Base-by-base conservation (phyloP, 2,113 vertebrate genomes). In the Grantiella picta region DNA sequence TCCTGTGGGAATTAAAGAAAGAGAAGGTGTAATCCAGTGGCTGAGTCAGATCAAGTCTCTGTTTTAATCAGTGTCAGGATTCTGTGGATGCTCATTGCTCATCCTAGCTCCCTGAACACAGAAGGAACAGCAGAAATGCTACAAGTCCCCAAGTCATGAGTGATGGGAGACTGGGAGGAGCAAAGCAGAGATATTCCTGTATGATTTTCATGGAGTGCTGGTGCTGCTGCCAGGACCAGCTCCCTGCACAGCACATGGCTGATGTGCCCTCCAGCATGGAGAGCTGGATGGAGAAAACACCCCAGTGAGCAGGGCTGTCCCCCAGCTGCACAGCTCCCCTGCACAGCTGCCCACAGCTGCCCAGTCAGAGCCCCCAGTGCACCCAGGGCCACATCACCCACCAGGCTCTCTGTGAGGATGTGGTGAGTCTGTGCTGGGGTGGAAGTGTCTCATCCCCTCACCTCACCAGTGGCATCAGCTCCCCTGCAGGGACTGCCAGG, bases 191-290 rank as follows among this genome's bases (percentile, higher is more conserved):
- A 7, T 19, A 14, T 3, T 44, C 12, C 52, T 35, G n/a, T 9
- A 5, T 1, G 9, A 7, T 21, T 36, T 7, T 8, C 20, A 10
- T 5, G 19, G 6, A 1, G 33, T 47, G 45, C 44, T 64, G 54
- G 28, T 0, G 0, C 31, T 28, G 36, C 44, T 1, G 35, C 16
- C 70, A n/a, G 20, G 40, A 33, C 53, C 1, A 4, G n/a, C 27
- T 36, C 59, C 11, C 44, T 12, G n/a, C 27, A 5, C 13, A 7
- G 3, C 12, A 3, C 20, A 7, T 0, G 3, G 15, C 47, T 21
- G 11, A 7, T 0, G 0, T 5, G 5, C 49, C n/a, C 49, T 33
- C 42, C 82, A 42, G 29, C 25, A 5, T 0, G 11, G 60, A 52
- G 3, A 1, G 4, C 1, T 2, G 8, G 20, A 8, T 4, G 27